Conservation (phyloP, 2,797 vertebrate genomes). For the Dermochelys coriacea region DNA sequence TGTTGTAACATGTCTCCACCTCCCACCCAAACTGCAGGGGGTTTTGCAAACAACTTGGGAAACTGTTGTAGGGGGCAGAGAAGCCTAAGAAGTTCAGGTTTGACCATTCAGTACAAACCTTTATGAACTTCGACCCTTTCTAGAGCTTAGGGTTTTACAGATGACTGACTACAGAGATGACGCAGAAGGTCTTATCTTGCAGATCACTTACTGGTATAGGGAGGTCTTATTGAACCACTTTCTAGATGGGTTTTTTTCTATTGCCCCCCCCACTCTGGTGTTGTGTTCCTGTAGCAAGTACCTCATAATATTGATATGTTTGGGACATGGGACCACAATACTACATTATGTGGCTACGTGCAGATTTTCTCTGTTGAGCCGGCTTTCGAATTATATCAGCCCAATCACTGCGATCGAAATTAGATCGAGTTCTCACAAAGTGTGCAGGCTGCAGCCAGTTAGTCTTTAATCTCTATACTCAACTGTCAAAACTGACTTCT, state of each 20-base stretch:
- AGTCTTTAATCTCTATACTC: slow-evolving; percentile 27
- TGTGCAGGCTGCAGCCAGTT: slow-evolving; percentile 25
- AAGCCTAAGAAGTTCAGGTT: not conserved
- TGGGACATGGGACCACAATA: slow-evolving; percentile 38
- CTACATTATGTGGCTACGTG: slow-evolving; percentile 57
- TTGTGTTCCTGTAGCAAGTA: slow-evolving; percentile 47
- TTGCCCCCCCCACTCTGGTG: slow-evolving; percentile 30
- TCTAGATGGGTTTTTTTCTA: not conserved
- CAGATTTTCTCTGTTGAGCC: slow-evolving; percentile 33
- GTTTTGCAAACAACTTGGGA: slow-evolving; percentile 52
- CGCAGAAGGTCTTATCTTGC: not conserved
- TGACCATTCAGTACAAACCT: not conserved
- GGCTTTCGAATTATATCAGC: slow-evolving; percentile 69
- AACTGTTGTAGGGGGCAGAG: slow-evolving; percentile 41
- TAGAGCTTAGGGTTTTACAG: accelerated
- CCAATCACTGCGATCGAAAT: slow-evolving; percentile 36
- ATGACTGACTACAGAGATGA: slow-evolving; percentile 12
- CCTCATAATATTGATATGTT: slow-evolving; percentile 50
- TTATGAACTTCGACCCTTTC: slow-evolving; percentile 3
- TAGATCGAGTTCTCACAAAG: slow-evolving; percentile 36
- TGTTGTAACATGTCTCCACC: slow-evolving; percentile 31
- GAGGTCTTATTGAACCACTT: slow-evolving; percentile 19
- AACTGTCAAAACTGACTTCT: slow-evolving; percentile 41
- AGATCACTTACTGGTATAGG: not conserved
- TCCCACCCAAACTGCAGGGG: slow-evolving; percentile 54